A percentile compares a stretch with the other conserved stretches of the same genome.
Evolutionary conservation across 1,140 invertebrate genomes (phyloP).

Genomic region (Pseudobourletiella spinata): DNA sequence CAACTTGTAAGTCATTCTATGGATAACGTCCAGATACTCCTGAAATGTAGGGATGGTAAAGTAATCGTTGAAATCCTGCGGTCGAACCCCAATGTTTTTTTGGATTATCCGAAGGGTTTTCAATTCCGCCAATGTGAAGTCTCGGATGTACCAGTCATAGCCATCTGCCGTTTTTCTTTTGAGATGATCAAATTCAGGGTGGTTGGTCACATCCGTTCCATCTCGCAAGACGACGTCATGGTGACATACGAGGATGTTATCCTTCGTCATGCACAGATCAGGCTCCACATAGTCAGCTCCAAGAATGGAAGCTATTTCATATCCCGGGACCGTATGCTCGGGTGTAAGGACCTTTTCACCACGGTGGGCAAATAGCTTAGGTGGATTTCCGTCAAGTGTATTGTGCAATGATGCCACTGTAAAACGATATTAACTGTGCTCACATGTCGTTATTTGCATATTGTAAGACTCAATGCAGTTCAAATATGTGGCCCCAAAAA

Average conservation of each 20-base stretch:
- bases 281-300: slow-evolving; percentile 37
- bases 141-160: slow-evolving; percentile 34
- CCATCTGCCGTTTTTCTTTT: slow-evolving; percentile 12
- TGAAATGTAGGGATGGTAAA: slow-evolving; percentile 32
- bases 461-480: no score
- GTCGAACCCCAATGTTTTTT: slow-evolving; percentile 15
- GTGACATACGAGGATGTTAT: slow-evolving; percentile 26
- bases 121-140: slow-evolving; percentile 33
- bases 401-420: no score
- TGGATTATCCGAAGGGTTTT: slow-evolving; percentile 14
- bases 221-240: slow-evolving; percentile 34
- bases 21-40: slow-evolving; percentile 31
- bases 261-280: slow-evolving; percentile 35
- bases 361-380: slow-evolving; percentile 34
- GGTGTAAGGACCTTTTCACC: slow-evolving; percentile 36
- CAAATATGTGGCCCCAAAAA: no score
- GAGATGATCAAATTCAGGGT: slow-evolving; percentile 14
- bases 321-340: slow-evolving; percentile 35
- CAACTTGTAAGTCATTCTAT: slow-evolving; percentile 20
- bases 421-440: no score
- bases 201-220: slow-evolving; percentile 32
- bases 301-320: slow-evolving; percentile 31
- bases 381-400: slow-evolving; percentile 7
- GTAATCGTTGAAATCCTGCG: slow-evolving; percentile 16
- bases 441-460: no score